Base-by-base conservation (phyloP, 2,888 invertebrate species). In the Diploptera punctata region DNA sequence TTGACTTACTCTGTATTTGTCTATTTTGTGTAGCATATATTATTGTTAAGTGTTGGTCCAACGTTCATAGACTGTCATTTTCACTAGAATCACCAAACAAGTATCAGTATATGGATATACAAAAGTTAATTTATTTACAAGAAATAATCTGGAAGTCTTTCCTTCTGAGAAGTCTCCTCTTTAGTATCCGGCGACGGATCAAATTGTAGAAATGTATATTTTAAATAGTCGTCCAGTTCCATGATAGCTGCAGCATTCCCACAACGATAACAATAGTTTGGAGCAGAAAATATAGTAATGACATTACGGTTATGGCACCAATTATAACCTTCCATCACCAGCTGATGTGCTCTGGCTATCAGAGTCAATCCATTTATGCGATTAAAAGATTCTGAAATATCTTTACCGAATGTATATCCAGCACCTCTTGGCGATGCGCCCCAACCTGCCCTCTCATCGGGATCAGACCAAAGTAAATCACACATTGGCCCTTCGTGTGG, bases 291-390 rank as follows among this genome's bases (percentile, higher is more conserved):
- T 10, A 99, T 99, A 0, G 99, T 99, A 75, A 99, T 88, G 2
- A 99, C 98, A 67, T 98, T 98, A 83, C 99, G 98, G 81, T 98
- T 97, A 84, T 99, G 99, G 85, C 99, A 99, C 99, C 99, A 99
- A 83, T 99, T 99, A 85, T 98, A 99, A 24, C 99, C 99, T 83
- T 99, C 99, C 99, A 99, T 99, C 65, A 99, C 99, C 76, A 99
- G 88, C 82, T 99, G 99, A 87, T 99, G 99, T 0, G 99, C 99
- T 77, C 99, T 90, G 83, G 99, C 99, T 79, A 99, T 98, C 93
- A 98, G 95, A 81, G 99, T 98, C 75, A 99, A 95, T 82, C 97
- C 95, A 83, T 99, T 99, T 74, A 97, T 93, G 43, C 94, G 91
- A 83, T 99, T 99, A 84, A 99, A 99, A 84, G 97, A 97, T 9